These are phyloP conservation scores for Pyrgus malvae DNA, from an alignment of 2,888 invertebrate species.

Conservation along the genomic window DNA sequence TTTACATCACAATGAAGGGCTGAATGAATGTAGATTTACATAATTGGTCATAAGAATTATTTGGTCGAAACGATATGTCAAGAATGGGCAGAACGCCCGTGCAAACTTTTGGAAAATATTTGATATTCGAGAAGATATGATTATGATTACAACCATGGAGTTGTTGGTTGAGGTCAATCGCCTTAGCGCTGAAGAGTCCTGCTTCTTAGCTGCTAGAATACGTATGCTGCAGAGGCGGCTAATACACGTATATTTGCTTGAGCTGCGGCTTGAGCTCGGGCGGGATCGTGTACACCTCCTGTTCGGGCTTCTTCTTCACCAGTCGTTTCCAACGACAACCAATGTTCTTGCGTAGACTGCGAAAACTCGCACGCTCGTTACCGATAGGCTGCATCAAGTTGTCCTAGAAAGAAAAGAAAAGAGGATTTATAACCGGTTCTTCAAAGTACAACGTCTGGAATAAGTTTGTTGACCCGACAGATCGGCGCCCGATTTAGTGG, in stretches of 20 bases:
- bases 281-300: constrained; percentile 91
- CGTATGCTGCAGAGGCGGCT: constrained; percentile 44
- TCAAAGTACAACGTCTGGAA: constrained; percentile 28
- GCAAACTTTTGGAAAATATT: constrained; percentile 57
- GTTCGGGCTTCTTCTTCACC: constrained; percentile 91
- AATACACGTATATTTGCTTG: constrained; percentile 94
- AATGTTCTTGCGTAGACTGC: constrained; percentile 92
- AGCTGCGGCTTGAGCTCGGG: constrained; percentile 93
- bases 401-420: constrained; percentile 84
- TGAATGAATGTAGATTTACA: constrained; percentile 67
- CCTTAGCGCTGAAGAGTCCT: constrained; percentile 62
- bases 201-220: constrained; percentile 61
- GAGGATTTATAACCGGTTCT: constrained; percentile 38
- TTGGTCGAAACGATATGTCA: constrained; percentile 79
- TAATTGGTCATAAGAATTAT: constrained; percentile 71
- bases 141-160: constrained; percentile 60
- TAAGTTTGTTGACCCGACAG: constrained; percentile 53
- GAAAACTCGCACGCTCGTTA: constrained; percentile 88
- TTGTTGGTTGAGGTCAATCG: constrained; percentile 59
- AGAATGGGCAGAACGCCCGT: constrained; percentile 60
- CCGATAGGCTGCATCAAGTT: constrained; percentile 87
- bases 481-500: constrained; percentile 49
- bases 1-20: constrained; percentile 77
- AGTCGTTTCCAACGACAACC: constrained; percentile 93
- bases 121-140: constrained; percentile 76